Conservation (phyloP, 2,888 invertebrate species). For the Dynastes hyllus region DNA sequence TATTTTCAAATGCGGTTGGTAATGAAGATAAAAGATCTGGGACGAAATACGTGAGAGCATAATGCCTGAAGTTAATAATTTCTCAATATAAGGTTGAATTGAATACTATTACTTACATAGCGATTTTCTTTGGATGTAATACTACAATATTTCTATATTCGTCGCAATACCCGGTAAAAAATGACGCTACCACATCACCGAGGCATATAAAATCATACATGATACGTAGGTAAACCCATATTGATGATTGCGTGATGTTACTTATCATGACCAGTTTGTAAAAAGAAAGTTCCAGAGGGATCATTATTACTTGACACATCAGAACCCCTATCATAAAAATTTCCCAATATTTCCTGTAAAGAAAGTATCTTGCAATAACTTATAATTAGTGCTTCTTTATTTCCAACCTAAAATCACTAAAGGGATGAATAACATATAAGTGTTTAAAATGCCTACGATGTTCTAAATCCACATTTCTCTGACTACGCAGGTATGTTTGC, state of each 20-base stretch:
- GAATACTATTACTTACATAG: conserved; percentile 34
- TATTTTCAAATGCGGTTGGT: conserved; percentile 45
- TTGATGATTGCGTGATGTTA: conserved; percentile 32
- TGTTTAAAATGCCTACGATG: conserved; percentile 52
- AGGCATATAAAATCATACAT: conserved; percentile 49
- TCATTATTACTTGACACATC: conserved; percentile 45
- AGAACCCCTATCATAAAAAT: conserved; percentile 49
- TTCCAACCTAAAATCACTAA: conserved; percentile 56
- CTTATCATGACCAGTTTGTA: conserved; percentile 32
- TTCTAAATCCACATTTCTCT: conserved; percentile 57
- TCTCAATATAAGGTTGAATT: not conserved
- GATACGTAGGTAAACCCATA: conserved; percentile 43
- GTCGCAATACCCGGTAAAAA: conserved; percentile 53
- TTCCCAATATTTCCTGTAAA: conserved; percentile 51
- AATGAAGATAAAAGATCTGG: conserved; percentile 52
- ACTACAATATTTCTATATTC: conserved; percentile 39
- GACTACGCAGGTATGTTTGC: conserved; percentile 56
- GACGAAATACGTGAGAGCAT: conserved; percentile 48
- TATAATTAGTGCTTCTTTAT: not conserved
- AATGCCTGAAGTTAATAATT: conserved; percentile 47
- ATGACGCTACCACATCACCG: conserved; percentile 48
- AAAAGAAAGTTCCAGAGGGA: conserved; percentile 49
- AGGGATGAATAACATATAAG: conserved; percentile 56
- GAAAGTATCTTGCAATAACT: not conserved
- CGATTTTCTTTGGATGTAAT: conserved; percentile 49